Percentiles rank a stretch among this genome's conserved stretches.
These are phyloP conservation scores for Glyptemys insculpta DNA, from an alignment of 2,797 vertebrate genomes.

Conservation along the genomic window DNA sequence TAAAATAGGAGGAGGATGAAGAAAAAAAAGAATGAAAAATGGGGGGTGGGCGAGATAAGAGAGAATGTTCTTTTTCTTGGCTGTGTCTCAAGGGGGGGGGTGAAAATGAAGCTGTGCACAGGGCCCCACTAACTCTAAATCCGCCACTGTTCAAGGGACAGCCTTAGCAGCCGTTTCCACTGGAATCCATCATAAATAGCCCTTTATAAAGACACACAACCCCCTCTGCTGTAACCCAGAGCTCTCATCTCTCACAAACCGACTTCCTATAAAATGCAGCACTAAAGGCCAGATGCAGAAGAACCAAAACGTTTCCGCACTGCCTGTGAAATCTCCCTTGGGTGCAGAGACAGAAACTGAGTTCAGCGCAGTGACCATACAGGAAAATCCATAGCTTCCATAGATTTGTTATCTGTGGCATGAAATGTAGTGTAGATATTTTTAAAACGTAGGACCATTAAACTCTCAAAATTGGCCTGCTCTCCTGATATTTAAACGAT, in stretches of 20 bases:
- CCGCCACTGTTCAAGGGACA: background rate
- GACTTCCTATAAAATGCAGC: background rate
- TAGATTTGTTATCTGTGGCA: conserved; percentile 5
- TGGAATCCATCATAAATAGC: background rate
- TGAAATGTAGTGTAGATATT: conserved; percentile 59
- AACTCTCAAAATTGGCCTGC: conserved; percentile 37
- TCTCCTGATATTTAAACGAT: conserved; percentile 68
- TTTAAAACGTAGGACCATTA: conserved; percentile 44
- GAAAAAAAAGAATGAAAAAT: too few species aligned
- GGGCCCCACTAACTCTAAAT: too few species aligned
- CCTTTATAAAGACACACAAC: background rate
- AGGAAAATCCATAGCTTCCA: conserved; percentile 57
- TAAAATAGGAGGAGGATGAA: too few species aligned
- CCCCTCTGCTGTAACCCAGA: background rate
- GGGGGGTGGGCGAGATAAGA: too few species aligned
- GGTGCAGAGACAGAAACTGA: background rate
- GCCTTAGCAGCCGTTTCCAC: background rate
- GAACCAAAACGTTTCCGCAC: background rate
- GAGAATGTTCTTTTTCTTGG: too few species aligned
- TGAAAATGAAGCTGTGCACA: too few species aligned
- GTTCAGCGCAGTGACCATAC: rapidly evolving
- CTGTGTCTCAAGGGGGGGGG: too few species aligned
- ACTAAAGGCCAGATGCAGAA: background rate
- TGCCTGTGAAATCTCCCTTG: rapidly evolving
- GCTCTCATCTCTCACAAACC: background rate